A percentile compares a stretch with the other conserved stretches of the same genome.
Conservation (phyloP, 2,113 vertebrate genomes). For the Sturnira hondurensis region DNA sequence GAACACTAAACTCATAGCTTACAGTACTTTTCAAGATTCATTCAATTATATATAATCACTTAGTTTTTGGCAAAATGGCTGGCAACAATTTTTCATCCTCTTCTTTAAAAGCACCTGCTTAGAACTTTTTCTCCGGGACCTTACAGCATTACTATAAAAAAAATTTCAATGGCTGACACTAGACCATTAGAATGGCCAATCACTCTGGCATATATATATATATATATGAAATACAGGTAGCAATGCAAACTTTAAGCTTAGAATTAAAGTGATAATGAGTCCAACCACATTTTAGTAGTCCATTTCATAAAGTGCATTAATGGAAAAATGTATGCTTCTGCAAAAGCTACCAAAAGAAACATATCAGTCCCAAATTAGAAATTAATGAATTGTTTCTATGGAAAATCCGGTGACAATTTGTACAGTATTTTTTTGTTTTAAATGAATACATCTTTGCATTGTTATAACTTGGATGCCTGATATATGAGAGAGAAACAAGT, state of each 20-base stretch:
- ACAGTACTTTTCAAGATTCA: constrained; percentile 45
- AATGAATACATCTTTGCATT: background rate
- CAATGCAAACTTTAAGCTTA: background rate
- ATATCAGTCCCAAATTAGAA: background rate
- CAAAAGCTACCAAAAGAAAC: background rate
- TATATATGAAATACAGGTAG: background rate
- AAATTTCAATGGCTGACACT: background rate
- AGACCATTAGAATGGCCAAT: background rate
- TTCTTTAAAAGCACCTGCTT: constrained; percentile 10
- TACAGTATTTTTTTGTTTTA: background rate
- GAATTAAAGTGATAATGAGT: background rate
- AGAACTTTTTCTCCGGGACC: background rate
- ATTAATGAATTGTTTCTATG: background rate
- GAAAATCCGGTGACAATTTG: background rate
- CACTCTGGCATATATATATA: background rate
- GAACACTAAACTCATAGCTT: constrained; percentile 48
- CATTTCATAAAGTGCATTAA: background rate
- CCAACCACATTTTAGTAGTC: background rate
- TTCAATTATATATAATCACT: constrained; percentile 60
- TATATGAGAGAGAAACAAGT: background rate
- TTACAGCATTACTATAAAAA: background rate
- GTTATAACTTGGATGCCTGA: background rate
- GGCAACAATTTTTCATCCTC: constrained; percentile 22
- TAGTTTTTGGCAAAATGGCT: constrained; percentile 53
- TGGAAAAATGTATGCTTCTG: background rate